These are phyloP conservation scores for Bostrychus sinensis DNA, from an alignment of 2,113 vertebrate genomes.

Conservation along the genomic window DNA sequence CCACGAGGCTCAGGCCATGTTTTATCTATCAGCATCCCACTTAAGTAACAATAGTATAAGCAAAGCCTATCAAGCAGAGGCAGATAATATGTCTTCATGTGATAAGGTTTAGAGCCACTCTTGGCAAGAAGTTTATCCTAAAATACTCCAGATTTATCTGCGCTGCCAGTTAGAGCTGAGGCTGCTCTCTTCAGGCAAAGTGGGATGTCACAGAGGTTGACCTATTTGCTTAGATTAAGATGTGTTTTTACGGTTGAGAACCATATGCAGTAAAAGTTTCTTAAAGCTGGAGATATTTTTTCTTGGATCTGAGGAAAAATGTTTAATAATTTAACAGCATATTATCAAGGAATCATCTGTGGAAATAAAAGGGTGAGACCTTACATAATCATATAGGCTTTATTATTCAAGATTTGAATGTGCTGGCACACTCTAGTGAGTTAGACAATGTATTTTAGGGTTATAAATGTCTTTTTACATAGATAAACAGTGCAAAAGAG, in stretches of 20 bases:
- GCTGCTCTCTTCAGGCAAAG: neutral
- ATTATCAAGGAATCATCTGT: too few relatives aligned
- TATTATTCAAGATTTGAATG: too few relatives aligned
- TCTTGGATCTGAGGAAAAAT: neutral
- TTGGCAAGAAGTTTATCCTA: constrained; percentile 31
- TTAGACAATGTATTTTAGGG: too few relatives aligned
- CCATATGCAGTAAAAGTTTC: neutral
- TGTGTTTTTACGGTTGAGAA: neutral
- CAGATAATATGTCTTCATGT: constrained; percentile 34
- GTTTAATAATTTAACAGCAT: neutral
- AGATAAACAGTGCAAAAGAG: too few relatives aligned
- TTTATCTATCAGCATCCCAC: constrained; percentile 62
- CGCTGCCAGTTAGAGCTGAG: neutral
- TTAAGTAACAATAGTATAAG: constrained; percentile 51
- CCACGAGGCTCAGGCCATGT: constrained; percentile 48
- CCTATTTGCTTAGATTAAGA: constrained; percentile 13
- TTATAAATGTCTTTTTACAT: too few relatives aligned
- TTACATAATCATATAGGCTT: too few relatives aligned
- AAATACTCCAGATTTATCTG: constrained; percentile 17
- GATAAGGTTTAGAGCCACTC: constrained; percentile 30
- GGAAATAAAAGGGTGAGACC: too few relatives aligned
- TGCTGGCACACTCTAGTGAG: too few relatives aligned
- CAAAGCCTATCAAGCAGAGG: constrained; percentile 21
- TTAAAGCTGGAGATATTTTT: neutral
- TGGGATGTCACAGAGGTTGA: constrained; percentile 12